phyloP scores from a whole-genome alignment of 2,888 invertebrate species.

The Napeogenes sylphis region DNA sequence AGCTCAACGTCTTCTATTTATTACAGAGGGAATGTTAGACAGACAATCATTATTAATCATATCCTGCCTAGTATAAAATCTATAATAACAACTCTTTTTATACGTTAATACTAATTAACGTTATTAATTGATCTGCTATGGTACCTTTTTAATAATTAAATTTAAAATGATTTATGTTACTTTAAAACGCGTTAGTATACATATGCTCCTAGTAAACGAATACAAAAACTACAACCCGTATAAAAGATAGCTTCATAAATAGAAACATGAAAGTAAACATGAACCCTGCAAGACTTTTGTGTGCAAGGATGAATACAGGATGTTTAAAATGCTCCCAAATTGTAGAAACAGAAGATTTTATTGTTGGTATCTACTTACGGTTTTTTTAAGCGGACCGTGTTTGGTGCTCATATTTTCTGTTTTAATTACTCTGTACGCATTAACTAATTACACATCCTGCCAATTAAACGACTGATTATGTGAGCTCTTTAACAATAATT shows the following conservation, averaged over 20 bases:
- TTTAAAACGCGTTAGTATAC: too few relatives aligned
- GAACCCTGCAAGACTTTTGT: slow-evolving; percentile 10
- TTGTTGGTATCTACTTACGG: not conserved
- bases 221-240: not conserved
- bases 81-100: not conserved
- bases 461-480: slow-evolving; percentile 22
- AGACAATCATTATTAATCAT: slow-evolving; percentile 7
- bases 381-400: not conserved
- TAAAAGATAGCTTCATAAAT: slow-evolving; percentile 6
- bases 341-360: not conserved
- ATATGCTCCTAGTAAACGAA: too few relatives aligned
- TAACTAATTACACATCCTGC: slow-evolving; percentile 28
- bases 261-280: slow-evolving; percentile 4
- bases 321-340: slow-evolving; percentile 16
- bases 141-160: too few relatives aligned
- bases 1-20: slow-evolving; percentile 34
- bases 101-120: too few relatives aligned
- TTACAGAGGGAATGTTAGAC: slow-evolving; percentile 24
- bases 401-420: not conserved
- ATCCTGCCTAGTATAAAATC: not conserved
- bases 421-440: not conserved
- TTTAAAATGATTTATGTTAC: too few relatives aligned
- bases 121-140: too few relatives aligned
- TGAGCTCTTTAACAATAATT: too few relatives aligned
- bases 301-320: slow-evolving; percentile 12